phyloP scores from a whole-genome alignment of 2,113 vertebrate species.

The Dromiciops gliroides region DNA sequence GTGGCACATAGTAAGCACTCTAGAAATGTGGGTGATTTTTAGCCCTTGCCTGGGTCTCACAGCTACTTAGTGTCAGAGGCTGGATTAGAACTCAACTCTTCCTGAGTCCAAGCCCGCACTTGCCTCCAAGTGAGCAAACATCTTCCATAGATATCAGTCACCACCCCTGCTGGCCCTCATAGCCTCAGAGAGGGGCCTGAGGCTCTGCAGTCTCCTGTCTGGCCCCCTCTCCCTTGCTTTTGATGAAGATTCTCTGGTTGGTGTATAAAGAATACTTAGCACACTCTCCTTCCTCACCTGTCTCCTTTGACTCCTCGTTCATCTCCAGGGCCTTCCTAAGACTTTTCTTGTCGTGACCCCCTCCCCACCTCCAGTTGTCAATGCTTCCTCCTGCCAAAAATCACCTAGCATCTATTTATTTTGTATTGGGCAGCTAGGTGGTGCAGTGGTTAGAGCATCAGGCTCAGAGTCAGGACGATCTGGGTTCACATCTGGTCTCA shows the following conservation, averaged over 20 bases:
- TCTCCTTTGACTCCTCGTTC: background rate
- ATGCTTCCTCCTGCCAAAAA: background rate
- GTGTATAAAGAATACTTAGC: no score
- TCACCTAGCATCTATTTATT: background rate
- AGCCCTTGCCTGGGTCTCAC: background rate
- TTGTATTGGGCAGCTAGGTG: background rate
- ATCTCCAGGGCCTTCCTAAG: background rate
- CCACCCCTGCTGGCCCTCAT: no score
- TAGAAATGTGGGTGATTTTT: slow-evolving; percentile 17
- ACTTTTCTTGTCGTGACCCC: background rate
- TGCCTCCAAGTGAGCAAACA: no score
- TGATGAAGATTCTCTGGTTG: no score
- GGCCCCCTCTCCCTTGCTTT: no score
- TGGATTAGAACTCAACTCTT: no score
- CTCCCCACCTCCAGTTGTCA: background rate
- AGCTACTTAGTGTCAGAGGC: no score
- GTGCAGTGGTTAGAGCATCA: background rate
- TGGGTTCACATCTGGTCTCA: background rate
- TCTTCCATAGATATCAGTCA: no score
- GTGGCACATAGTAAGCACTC: slow-evolving; percentile 10
- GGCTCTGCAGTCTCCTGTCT: no score
- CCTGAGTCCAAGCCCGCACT: no score
- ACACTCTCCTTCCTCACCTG: background rate
- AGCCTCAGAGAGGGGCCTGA: no score
- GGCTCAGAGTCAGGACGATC: background rate